A percentile compares a stretch with the other conserved stretches of the same genome.
These are phyloP conservation scores for Marmota monax DNA, from an alignment of 2,113 vertebrate genomes.

Conservation along the genomic window DNA sequence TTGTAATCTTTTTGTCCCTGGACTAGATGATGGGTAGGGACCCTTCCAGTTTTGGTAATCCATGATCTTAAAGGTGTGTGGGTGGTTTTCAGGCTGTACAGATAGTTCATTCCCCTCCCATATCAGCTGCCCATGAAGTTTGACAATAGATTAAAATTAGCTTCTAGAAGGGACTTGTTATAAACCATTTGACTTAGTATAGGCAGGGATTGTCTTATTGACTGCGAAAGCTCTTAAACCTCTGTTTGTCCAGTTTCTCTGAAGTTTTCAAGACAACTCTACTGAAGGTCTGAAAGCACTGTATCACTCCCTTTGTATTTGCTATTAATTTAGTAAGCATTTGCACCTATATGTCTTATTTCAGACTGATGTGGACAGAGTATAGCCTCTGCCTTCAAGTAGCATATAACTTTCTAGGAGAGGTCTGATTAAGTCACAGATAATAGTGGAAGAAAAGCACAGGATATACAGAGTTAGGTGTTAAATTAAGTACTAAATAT, in stretches of 20 bases:
- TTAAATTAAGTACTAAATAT: not conserved
- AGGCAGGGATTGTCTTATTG: not conserved
- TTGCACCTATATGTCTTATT: not conserved
- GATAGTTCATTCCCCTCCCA: not conserved
- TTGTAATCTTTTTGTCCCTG: conserved; percentile 39
- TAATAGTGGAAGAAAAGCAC: not conserved
- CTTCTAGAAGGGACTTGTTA: not conserved
- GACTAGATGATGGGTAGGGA: not conserved
- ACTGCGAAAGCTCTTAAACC: not conserved
- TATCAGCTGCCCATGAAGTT: not conserved
- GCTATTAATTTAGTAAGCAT: not conserved
- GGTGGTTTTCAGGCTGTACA: not conserved
- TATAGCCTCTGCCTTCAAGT: not conserved
- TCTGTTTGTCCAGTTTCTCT: not conserved
- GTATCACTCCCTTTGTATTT: not conserved
- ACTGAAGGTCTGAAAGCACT: not conserved
- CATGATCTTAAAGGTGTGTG: not conserved
- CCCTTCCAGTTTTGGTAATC: not conserved
- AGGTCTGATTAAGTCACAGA: not conserved
- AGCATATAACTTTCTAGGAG: not conserved
- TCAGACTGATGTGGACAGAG: not conserved
- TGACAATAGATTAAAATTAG: not conserved
- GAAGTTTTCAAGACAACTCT: not conserved
- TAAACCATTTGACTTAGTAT: not conserved
- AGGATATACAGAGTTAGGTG: not conserved